phyloP scores from a whole-genome alignment of 2,888 invertebrate genomes.

The Trissolcus brochymenae region DNA sequence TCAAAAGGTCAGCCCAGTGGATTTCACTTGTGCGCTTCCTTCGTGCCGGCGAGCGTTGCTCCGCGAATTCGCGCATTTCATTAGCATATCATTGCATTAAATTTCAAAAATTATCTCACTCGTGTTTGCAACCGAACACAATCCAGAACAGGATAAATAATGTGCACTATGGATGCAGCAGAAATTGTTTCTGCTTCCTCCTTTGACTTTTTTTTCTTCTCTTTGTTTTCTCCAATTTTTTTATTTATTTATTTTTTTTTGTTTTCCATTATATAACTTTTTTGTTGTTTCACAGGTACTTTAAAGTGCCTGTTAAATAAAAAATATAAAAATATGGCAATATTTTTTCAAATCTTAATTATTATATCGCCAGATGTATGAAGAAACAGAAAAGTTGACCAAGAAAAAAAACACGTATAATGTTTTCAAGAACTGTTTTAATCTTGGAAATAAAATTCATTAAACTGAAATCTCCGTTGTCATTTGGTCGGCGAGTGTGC shows the following conservation, averaged over 20 bases:
- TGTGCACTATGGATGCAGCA: constrained; percentile 12
- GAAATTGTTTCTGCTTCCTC: constrained; percentile 12
- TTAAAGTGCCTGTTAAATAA: too few species aligned
- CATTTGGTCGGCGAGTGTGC: constrained; percentile 34
- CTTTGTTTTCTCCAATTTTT: neutral
- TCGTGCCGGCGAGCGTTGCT: constrained; percentile 65
- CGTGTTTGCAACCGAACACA: constrained; percentile 42
- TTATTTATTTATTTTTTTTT: too few species aligned
- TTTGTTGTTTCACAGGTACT: too few species aligned
- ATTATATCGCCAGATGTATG: neutral
- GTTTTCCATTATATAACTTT: too few species aligned
- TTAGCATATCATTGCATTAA: constrained; percentile 58
- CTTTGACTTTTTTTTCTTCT: constrained; percentile 8
- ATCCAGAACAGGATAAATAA: constrained; percentile 49
- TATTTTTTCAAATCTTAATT: neutral
- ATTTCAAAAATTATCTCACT: constrained; percentile 56
- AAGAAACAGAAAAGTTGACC: neutral
- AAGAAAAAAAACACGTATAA: too few species aligned
- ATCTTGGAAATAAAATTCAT: constrained; percentile 13
- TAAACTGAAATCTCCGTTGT: constrained; percentile 35
- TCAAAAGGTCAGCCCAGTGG: constrained; percentile 74
- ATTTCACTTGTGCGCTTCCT: constrained; percentile 73
- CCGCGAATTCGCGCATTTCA: constrained; percentile 60
- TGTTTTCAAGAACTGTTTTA: neutral
- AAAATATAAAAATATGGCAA: too few species aligned